These are phyloP conservation scores for Heliconius charithonia DNA, from an alignment of 2,888 invertebrate genomes.

Conservation along the genomic window DNA sequence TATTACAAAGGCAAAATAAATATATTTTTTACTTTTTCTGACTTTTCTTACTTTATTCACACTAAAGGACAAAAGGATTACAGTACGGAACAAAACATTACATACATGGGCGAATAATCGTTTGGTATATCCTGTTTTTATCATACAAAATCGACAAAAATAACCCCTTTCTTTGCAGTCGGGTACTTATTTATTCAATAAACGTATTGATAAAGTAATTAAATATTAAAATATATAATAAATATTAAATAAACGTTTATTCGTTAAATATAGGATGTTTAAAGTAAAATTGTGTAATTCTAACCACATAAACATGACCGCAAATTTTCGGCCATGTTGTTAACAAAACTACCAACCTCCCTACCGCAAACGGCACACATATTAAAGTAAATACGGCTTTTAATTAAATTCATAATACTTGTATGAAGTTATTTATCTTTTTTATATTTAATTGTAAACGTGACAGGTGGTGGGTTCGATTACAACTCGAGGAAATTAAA, in stretches of 20 bases:
- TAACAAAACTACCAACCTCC: constrained; percentile 19
- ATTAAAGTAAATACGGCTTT: not conserved
- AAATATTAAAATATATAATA: not conserved
- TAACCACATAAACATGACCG: constrained; percentile 23
- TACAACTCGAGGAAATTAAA: no score
- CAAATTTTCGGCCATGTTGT: constrained; percentile 29
- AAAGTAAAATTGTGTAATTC: constrained; percentile 22
- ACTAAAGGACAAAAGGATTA: no score
- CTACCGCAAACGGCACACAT: constrained; percentile 11
- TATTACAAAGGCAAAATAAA: no score
- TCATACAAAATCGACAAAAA: no score
- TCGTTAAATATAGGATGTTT: not conserved
- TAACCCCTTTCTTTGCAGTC: no score
- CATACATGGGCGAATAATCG: no score
- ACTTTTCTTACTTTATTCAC: no score
- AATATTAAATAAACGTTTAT: constrained; percentile 6
- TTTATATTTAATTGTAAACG: not conserved
- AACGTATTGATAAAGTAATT: not conserved
- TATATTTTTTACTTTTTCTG: no score
- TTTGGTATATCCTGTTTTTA: no score
- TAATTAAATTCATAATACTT: not conserved
- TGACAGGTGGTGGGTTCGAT: no score
- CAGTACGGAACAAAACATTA: no score
- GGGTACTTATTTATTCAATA: no score
- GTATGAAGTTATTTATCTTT: not conserved